Conservation (phyloP, 2,888 invertebrate species). For the Acheta domesticus region DNA sequence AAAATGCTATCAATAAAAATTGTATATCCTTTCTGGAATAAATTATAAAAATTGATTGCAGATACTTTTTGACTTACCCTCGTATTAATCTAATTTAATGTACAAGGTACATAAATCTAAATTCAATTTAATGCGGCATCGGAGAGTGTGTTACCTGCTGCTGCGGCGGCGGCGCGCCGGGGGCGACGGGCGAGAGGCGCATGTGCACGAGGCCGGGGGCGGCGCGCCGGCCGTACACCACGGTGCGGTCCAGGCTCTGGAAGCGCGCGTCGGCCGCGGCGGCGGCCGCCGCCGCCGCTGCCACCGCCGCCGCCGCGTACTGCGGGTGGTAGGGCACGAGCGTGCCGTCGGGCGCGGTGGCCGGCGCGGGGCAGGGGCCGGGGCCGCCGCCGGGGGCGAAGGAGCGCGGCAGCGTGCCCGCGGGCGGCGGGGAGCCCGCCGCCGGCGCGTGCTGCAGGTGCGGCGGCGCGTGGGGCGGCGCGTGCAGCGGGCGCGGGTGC, state of each 20-base stretch:
- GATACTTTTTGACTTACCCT: too few species aligned
- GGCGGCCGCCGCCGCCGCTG: neutral
- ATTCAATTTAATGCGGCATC: too few species aligned
- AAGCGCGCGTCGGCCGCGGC: neutral
- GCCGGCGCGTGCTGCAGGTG: slow-evolving; percentile 27
- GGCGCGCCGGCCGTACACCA: slow-evolving; percentile 23
- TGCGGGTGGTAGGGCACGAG: slow-evolving; percentile 22
- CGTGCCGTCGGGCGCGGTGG: slow-evolving; percentile 19
- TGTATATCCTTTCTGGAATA: too few species aligned
- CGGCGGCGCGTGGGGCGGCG: slow-evolving; percentile 30
- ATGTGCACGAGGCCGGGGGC: slow-evolving; percentile 37
- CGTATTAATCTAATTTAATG: too few species aligned
- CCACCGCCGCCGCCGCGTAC: slow-evolving; percentile 18
- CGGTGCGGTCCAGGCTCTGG: slow-evolving; percentile 33
- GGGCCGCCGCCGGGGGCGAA: neutral
- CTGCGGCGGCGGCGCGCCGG: neutral
- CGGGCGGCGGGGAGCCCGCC: neutral
- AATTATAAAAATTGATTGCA: too few species aligned
- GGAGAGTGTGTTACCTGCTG: too few species aligned
- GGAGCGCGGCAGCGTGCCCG: slow-evolving; percentile 24
- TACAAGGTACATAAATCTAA: too few species aligned
- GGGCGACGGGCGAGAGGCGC: slow-evolving; percentile 24
- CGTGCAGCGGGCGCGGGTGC: slow-evolving; percentile 26
- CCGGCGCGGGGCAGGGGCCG: neutral
- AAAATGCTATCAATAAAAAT: too few species aligned